Conservation (phyloP, 2,888 invertebrate species). For the Caenorhabditis sp. region DNA sequence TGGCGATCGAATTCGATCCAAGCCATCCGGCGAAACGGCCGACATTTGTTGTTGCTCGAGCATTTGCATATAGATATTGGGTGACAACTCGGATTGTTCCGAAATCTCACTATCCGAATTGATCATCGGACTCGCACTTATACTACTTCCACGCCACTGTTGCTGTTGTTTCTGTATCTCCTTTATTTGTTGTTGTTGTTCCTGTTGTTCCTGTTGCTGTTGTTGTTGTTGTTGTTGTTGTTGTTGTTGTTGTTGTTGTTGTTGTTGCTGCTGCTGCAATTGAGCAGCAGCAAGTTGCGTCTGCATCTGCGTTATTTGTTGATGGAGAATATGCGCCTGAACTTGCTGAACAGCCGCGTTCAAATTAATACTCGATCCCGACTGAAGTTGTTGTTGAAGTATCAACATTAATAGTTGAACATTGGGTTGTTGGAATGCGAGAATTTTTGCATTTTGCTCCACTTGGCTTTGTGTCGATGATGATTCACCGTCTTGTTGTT, state of each 20-base stretch:
- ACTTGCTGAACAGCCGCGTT: not conserved
- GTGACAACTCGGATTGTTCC: slow-evolving; percentile 5
- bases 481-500: not conserved
- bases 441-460: not conserved
- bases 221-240: not conserved
- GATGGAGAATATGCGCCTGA: not conserved
- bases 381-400: not conserved
- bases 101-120: slow-evolving; percentile 7
- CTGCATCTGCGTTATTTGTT: not conserved
- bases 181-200: not conserved
- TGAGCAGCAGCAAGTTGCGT: not conserved
- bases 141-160: slow-evolving; percentile 2
- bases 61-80: not conserved
- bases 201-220: not conserved
- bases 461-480: not conserved
- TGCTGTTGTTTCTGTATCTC: not conserved
- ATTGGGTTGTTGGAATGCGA: slow-evolving; percentile 1
- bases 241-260: not conserved
- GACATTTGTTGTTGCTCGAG: slow-evolving; percentile 3
- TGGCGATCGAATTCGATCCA: not conserved
- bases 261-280: not conserved
- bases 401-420: not conserved
- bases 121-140: slow-evolving; percentile 8
- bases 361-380: not conserved
- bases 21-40: not conserved